These are phyloP conservation scores for silkworm (Bombyx mori) DNA, from an alignment of 1,140 invertebrate genomes.

Conservation along the genomic window ASM3026992v2 NC_085130.1:7187501-7188000, in stretches of 20 bases:
- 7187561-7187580: too few relatives aligned
- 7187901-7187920: conserved; percentile 1
- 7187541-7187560: too few relatives aligned
- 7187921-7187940: not conserved
- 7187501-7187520: too few relatives aligned
- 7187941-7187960: not conserved
- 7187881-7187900: not conserved
- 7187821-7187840: too few relatives aligned
- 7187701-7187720: conserved; percentile 46
- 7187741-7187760: conserved; percentile 28
- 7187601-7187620: conserved; percentile 41
- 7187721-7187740: conserved; percentile 18
- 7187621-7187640: conserved; percentile 38
- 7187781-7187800: conserved; percentile 12
- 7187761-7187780: conserved; percentile 32
- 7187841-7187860: too few relatives aligned
- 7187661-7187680: conserved; percentile 53
- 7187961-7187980: too few relatives aligned
- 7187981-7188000: too few relatives aligned
- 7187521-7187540: too few relatives aligned
- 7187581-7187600: conserved; percentile 14
- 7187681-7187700: conserved; percentile 44
- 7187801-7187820: conserved; percentile 3
- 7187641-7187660: conserved; percentile 33
- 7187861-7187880: conserved; percentile 1